These are phyloP conservation scores for Galerucella nymphaeae DNA, from an alignment of 2,888 invertebrate genomes.

Conservation along the genomic window DNA sequence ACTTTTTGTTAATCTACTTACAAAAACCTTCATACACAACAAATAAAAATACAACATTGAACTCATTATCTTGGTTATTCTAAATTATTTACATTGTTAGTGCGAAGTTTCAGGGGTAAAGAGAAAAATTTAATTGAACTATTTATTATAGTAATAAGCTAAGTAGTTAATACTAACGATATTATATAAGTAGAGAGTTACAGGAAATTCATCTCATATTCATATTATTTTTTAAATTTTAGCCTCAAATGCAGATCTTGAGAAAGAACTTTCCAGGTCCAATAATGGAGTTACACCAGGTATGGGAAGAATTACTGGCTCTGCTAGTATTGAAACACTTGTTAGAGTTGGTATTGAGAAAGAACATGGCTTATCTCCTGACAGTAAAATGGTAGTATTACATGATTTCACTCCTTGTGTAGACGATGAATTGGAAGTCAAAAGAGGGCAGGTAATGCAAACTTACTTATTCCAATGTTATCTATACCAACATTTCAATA, in stretches of 20 bases:
- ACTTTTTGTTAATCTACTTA: constrained; percentile 18
- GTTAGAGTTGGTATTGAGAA: constrained; percentile 92
- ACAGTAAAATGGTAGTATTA: constrained; percentile 94
- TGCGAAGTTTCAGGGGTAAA: constrained; percentile 11
- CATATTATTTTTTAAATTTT: constrained; percentile 51
- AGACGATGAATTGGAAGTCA: constrained; percentile 91
- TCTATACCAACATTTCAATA: not conserved
- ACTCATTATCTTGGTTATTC: constrained; percentile 9
- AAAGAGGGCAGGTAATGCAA: constrained; percentile 78
- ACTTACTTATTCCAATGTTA: not conserved
- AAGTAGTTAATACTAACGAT: too few species aligned
- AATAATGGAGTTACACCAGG: constrained; percentile 80
- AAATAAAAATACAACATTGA: not conserved
- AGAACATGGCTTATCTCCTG: constrained; percentile 90
- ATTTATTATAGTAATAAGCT: too few species aligned
- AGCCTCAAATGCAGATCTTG: constrained; percentile 82
- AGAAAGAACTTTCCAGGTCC: constrained; percentile 76
- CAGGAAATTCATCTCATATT: not conserved
- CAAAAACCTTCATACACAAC: not conserved
- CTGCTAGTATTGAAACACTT: constrained; percentile 91
- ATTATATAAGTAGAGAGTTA: not conserved
- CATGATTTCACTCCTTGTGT: constrained; percentile 96
- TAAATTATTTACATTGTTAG: constrained; percentile 26
- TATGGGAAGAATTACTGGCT: constrained; percentile 94
- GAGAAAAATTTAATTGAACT: too few species aligned